Evolutionary conservation across 2,113 vertebrate species (phyloP).

Genomic region (Machaerirhynchus nigripectus): DNA sequence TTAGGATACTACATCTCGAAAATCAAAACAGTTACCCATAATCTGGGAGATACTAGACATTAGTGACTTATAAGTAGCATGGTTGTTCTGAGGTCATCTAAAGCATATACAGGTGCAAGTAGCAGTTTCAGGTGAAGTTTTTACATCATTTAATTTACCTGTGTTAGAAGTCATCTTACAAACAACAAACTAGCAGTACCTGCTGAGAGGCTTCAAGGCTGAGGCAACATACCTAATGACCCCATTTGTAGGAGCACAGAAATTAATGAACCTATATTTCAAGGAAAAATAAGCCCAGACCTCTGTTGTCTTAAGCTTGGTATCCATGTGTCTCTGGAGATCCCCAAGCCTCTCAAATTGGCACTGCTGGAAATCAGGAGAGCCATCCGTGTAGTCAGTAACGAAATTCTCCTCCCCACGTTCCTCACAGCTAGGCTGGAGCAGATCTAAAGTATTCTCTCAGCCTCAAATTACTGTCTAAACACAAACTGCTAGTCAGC

Average conservation of each 20-base stretch:
- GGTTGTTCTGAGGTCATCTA: neutral
- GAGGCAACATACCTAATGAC: neutral
- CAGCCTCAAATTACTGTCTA: neutral
- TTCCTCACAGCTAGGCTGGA: neutral
- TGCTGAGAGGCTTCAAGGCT: neutral
- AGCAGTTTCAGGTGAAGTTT: neutral
- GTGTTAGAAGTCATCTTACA: neutral
- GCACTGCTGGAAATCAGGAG: neutral
- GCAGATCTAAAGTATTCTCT: neutral
- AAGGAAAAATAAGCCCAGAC: neutral
- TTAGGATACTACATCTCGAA: neutral
- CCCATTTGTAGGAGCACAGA: neutral
- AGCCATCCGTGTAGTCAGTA: neutral
- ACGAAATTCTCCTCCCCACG: neutral
- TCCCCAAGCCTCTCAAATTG: neutral
- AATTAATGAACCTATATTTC: neutral
- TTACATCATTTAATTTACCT: neutral
- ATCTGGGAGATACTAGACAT: neutral
- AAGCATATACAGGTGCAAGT: neutral
- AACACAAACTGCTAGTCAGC: constrained; percentile 4
- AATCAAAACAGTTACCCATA: neutral
- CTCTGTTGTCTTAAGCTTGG: neutral
- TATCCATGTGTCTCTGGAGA: neutral
- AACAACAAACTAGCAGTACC: neutral
- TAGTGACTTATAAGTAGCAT: neutral